Conservation (phyloP, 2,797 vertebrate genomes). For the Staurois parvus region DNA sequence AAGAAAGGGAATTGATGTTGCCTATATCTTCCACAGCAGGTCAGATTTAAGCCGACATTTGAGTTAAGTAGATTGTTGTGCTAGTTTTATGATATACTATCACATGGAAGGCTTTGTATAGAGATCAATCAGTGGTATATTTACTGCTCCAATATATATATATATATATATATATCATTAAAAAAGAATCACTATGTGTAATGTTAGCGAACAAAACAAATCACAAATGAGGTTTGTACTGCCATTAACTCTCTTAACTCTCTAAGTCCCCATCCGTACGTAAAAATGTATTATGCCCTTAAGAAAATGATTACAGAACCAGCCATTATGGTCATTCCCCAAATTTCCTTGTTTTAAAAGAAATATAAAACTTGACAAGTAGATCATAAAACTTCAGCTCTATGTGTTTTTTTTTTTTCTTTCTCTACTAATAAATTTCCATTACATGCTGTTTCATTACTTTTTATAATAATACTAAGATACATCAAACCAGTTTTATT, state of each 20-base stretch:
- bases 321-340: constrained; percentile 25
- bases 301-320: constrained; percentile 37
- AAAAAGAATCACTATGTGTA: no score
- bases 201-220: background rate
- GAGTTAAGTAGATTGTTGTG: no score
- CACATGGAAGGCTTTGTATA: no score
- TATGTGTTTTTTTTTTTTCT: background rate
- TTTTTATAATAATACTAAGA: constrained; percentile 42
- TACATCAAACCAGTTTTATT: constrained; percentile 48
- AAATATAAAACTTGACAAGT: constrained; percentile 46
- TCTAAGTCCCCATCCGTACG: constrained; percentile 16
- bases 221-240: constrained; percentile 7
- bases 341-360: constrained; percentile 44
- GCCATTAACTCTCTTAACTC: background rate
- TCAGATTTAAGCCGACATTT: no score
- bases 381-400: constrained; percentile 39
- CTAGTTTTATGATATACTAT: no score
- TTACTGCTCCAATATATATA: no score
- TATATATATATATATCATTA: no score
- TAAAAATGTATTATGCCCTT: constrained; percentile 15
- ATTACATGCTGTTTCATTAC: constrained; percentile 53
- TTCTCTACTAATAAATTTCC: constrained; percentile 44
- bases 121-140: no score
- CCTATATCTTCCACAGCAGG: no score
- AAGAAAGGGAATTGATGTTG: no score